Evolutionary conservation across 2,113 vertebrate species (phyloP), one percentile per base, ranked within the genome.

Genomic region (Gnathonemus echidnorhynchus): DNA sequence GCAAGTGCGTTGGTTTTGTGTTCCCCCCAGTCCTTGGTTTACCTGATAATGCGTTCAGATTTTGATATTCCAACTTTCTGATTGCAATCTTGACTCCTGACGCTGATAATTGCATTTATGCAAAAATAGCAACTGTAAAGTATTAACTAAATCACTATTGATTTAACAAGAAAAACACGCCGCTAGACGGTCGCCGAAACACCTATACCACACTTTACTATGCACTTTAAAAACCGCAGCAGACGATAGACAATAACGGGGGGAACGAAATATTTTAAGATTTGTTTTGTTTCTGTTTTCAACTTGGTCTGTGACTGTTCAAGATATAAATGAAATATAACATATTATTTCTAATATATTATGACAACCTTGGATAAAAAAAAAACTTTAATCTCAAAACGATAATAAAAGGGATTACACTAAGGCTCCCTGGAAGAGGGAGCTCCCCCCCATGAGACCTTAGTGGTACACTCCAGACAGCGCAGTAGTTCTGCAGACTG

Each of bases 401-500:
- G 13, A 42, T 80, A 42, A 42, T 80, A 80, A 35, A 77, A 80
- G 74, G 11, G 1, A 80, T 80, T 80, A 42, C 35, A 39, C 35
- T 15, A 17, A 6, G 5, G 74, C 35, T 80, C 31, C 15, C 74
- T 80, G 4, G 15, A 80, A 42, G 84, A 11, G 24, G 1, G 45
- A 21, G 77, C 17, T 45, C 83, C 24, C 83, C 80, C 83, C 80
- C 8, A 6, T 50, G 42, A n/a, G 84, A 27, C 13, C 10, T 9
- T 86, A 24, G 48, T 86, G 84, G 84, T 86, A 86, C 45, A n/a
- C 24, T 27, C 84, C 84, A 86, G 45, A 50, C 84, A 17, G 84
- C n/a, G n/a, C 84, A 0, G 84, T 49, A 46, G 7, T 27, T 27
- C 45, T 50, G 48, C 48, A 13, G 48, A 42, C 24, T 24, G 39